Conservation (phyloP, 1,140 invertebrate species). For the Leptinotarsa texana region DNA sequence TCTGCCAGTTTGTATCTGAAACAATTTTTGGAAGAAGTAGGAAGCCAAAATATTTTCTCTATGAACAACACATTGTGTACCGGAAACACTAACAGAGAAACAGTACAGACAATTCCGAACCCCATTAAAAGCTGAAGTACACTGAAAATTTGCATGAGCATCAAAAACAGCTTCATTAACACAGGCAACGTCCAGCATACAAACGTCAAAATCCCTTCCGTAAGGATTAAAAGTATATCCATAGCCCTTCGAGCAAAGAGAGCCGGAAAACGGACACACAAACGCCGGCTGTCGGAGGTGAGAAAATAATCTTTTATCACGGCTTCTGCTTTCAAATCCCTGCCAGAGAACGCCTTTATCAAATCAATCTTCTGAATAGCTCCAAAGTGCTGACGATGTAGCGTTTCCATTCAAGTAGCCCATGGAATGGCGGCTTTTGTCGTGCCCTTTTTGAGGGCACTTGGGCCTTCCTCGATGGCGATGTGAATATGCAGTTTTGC, state of each 20-base stretch:
- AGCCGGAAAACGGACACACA: neutral
- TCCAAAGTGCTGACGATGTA: constrained; percentile 49
- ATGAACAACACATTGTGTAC: no score
- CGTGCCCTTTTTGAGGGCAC: constrained; percentile 42
- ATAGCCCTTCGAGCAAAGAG: neutral
- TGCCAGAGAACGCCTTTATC: constrained; percentile 47
- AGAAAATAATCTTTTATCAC: constrained; percentile 45
- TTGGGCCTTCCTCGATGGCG: constrained; percentile 34
- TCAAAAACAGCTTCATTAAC: no score
- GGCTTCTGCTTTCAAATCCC: constrained; percentile 37
- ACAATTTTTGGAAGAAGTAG: no score
- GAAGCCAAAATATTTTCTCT: no score
- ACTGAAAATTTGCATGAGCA: no score
- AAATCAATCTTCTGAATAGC: constrained; percentile 49
- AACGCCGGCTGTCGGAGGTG: constrained; percentile 25
- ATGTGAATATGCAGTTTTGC: neutral
- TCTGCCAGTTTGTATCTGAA: no score
- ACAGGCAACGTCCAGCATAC: no score
- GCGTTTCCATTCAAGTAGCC: constrained; percentile 46
- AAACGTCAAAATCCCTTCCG: neutral
- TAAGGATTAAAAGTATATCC: neutral
- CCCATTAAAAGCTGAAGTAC: no score
- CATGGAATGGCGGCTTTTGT: constrained; percentile 47
- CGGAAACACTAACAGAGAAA: no score
- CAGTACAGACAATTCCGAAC: no score